A percentile compares a stretch with the other conserved stretches of the same genome.
phyloP scores from a whole-genome alignment of 2,888 invertebrate genomes.

The Tromatobia lineatoria region DNA sequence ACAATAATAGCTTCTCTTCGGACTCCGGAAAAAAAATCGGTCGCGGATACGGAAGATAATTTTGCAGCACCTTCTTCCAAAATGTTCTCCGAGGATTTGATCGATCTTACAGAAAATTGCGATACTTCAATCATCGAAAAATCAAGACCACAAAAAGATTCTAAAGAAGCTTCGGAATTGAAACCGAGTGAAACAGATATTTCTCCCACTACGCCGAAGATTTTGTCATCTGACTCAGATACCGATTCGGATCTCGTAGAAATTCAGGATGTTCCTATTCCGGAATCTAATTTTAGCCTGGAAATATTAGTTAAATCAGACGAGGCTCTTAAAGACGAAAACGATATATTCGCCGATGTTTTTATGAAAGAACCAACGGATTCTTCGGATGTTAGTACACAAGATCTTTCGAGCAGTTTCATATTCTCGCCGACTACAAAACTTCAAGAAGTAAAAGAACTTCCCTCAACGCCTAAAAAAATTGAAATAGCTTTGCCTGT shows the following conservation, averaged over 20 bases:
- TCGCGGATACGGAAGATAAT: slow-evolving; percentile 46
- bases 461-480: slow-evolving; percentile 12
- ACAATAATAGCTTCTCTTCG: slow-evolving; percentile 4
- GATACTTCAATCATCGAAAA: background rate
- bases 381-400: slow-evolving; percentile 30
- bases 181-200: slow-evolving; percentile 17
- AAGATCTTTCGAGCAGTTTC: slow-evolving; percentile 21
- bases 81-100: slow-evolving; percentile 60
- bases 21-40: slow-evolving; percentile 21
- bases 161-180: slow-evolving; percentile 25
- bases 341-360: slow-evolving; percentile 92
- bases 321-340: slow-evolving; percentile 78
- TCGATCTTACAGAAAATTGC: slow-evolving; percentile 62
- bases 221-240: slow-evolving; percentile 71
- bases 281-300: slow-evolving; percentile 70
- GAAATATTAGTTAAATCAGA: slow-evolving; percentile 84
- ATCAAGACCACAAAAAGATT: slow-evolving; percentile 48
- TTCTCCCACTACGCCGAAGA: slow-evolving; percentile 23
- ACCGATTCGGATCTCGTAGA: slow-evolving; percentile 86
- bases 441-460: background rate
- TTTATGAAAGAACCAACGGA: slow-evolving; percentile 83
- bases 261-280: slow-evolving; percentile 78
- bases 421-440: slow-evolving; percentile 41
- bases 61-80: background rate
- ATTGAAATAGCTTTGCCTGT: background rate